phyloP scores from a whole-genome alignment of 2,888 invertebrate genomes.

The Pycnomerus fuliginosus region DNA sequence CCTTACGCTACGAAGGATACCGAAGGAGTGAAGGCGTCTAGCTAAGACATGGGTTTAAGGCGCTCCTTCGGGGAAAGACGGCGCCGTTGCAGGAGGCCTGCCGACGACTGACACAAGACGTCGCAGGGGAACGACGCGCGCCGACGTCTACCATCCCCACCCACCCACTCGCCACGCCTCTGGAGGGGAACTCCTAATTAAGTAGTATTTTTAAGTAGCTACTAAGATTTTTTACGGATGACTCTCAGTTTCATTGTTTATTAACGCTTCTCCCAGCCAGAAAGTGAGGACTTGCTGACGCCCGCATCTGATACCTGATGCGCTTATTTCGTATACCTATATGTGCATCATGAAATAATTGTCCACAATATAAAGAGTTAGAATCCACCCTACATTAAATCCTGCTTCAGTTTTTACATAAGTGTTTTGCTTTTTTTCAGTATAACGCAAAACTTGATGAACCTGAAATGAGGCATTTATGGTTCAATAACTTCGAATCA shows the following conservation, averaged over 20 bases:
- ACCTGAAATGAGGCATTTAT: no score
- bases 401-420: no score
- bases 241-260: slow-evolving; percentile 39
- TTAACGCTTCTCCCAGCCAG: no score
- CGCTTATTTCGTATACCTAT: no score
- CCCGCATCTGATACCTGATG: no score
- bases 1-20: slow-evolving; percentile 52
- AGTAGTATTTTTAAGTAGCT: slow-evolving; percentile 52
- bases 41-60: slow-evolving; percentile 53
- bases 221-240: slow-evolving; percentile 53
- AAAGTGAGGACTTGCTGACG: no score
- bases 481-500: slow-evolving; percentile 27
- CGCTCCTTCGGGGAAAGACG: slow-evolving; percentile 51
- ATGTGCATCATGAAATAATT: no score
- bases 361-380: no score
- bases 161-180: slow-evolving; percentile 46
- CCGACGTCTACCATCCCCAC: slow-evolving; percentile 44
- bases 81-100: slow-evolving; percentile 52
- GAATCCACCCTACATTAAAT: no score
- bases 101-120: slow-evolving; percentile 55
- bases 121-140: slow-evolving; percentile 49
- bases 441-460: slow-evolving; percentile 12
- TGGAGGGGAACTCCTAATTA: slow-evolving; percentile 50
- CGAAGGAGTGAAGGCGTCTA: slow-evolving; percentile 53
- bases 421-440: slow-evolving; percentile 9